Percentiles rank a stretch among this genome's conserved stretches.
phyloP scores from a whole-genome alignment of 2,888 invertebrate genomes.

The Rhimphoctona megacephalus region DNA sequence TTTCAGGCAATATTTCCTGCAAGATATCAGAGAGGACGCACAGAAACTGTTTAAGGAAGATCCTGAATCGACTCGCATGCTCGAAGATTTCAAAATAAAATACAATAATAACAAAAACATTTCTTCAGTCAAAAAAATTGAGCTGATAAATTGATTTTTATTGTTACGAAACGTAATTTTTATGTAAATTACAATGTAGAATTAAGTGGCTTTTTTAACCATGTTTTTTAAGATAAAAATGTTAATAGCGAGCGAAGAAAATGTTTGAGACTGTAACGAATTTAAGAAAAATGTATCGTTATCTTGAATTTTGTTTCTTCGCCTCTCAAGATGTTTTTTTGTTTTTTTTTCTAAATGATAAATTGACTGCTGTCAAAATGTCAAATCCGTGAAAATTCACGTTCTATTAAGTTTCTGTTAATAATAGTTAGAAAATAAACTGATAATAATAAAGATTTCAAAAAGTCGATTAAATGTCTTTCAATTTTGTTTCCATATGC shows the following conservation, averaged over 20 bases:
- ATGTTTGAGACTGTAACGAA: neutral
- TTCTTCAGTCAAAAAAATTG: neutral
- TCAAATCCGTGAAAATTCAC: neutral
- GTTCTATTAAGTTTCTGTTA: neutral
- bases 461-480: conserved; percentile 1
- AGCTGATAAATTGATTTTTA: neutral
- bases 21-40: conserved; percentile 50
- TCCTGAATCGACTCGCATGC: conserved; percentile 1
- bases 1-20: conserved; percentile 62
- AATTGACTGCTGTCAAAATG: neutral
- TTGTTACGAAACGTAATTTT: neutral
- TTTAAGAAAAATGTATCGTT: neutral
- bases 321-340: neutral
- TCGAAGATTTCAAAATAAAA: conserved; percentile 41
- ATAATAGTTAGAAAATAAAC: neutral
- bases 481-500: neutral
- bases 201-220: neutral
- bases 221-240: neutral
- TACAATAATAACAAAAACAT: conserved; percentile 22
- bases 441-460: neutral
- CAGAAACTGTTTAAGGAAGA: conserved; percentile 29
- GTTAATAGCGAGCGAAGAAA: neutral
- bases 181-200: neutral
- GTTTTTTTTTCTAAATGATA: neutral
- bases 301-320: neutral